A percentile compares a stretch with the other conserved stretches of the same genome.
Conservation (phyloP, 2,888 invertebrate species). For the Cancer borealis region DNA sequence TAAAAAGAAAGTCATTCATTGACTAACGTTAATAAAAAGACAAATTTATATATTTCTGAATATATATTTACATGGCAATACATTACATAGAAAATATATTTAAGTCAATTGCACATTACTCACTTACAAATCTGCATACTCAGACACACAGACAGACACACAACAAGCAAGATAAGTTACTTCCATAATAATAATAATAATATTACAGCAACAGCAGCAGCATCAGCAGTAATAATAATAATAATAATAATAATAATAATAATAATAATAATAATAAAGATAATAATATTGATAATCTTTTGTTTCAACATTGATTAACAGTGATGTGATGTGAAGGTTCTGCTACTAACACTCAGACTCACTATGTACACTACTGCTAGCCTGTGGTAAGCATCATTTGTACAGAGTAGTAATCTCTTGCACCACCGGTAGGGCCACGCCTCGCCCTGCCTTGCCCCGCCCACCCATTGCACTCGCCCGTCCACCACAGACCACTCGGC, state of each 20-base stretch:
- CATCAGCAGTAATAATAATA: conserved; percentile 64
- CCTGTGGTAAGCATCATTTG: conserved; percentile 64
- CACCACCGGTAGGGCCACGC: conserved; percentile 9
- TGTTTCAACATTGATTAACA: conserved; percentile 56
- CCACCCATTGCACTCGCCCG: conserved; percentile 23
- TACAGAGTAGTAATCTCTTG: conserved; percentile 63
- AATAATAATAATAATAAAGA: not conserved
- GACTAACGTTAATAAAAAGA: not conserved
- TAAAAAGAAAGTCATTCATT: not conserved
- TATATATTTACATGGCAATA: conserved; percentile 75
- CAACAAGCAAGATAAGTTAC: conserved; percentile 69
- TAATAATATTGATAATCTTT: conserved; percentile 46
- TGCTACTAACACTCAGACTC: conserved; percentile 57
- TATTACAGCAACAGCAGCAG: conserved; percentile 47
- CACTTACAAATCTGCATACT: conserved; percentile 64
- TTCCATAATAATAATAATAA: conserved; percentile 49
- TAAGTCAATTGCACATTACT: conserved; percentile 74
- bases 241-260: not conserved
- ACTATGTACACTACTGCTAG: conserved; percentile 62
- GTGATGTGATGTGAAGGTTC: conserved; percentile 48
- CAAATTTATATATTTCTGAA: conserved; percentile 65
- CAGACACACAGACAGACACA: conserved; percentile 52
- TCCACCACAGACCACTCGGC: not conserved
- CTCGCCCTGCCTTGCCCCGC: conserved; percentile 24
- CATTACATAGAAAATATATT: conserved; percentile 75